phyloP scores from a whole-genome alignment of 2,888 invertebrate genomes.

The Elysia crispata region DNA sequence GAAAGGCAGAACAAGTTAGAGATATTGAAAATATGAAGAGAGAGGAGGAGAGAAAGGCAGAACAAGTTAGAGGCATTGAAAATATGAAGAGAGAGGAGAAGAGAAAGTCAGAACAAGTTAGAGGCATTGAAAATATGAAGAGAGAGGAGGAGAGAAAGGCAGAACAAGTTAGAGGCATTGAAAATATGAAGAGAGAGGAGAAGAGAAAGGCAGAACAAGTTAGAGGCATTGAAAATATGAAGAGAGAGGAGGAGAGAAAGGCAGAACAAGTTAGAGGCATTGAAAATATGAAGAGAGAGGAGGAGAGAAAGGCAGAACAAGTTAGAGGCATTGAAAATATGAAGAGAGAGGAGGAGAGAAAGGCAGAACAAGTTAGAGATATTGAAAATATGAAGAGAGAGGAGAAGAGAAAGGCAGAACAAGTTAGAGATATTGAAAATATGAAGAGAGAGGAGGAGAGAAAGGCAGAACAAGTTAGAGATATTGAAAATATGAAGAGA shows the following conservation, averaged over 20 bases:
- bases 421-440: not conserved
- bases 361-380: not conserved
- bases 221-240: too few relatives aligned
- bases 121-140: too few relatives aligned
- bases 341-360: not conserved
- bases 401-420: not conserved
- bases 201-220: not conserved
- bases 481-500: not conserved
- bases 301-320: constrained; percentile 13
- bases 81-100: not conserved
- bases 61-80: too few relatives aligned
- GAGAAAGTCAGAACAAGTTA: not conserved
- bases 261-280: not conserved
- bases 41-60: not conserved
- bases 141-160: not conserved
- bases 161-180: not conserved
- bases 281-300: constrained; percentile 17
- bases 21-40: not conserved
- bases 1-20: not conserved
- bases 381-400: not conserved
- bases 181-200: not conserved
- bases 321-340: too few relatives aligned
- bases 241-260: constrained; percentile 16
- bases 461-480: not conserved
- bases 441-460: not conserved